A percentile compares a stretch with the other conserved stretches of the same genome.
Conservation (phyloP, 2,113 vertebrate genomes). For the Spea bombifrons region DNA sequence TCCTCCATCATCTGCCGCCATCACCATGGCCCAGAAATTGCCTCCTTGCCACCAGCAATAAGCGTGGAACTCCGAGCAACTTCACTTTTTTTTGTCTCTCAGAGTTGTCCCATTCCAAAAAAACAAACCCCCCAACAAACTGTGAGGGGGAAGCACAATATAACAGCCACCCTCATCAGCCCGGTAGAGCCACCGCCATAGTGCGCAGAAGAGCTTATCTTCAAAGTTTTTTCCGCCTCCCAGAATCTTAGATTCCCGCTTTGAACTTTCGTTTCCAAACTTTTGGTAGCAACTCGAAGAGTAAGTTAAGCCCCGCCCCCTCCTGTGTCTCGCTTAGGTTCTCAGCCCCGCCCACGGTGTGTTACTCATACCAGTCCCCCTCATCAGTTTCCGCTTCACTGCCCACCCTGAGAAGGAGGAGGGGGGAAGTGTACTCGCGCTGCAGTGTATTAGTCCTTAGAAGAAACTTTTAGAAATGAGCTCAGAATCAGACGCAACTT, state of each 20-base stretch:
- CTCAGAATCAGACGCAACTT: no score
- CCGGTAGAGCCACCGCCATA: background rate
- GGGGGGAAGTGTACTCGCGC: background rate
- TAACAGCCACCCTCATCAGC: slow-evolving; percentile 1
- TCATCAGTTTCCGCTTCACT: background rate
- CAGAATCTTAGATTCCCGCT: slow-evolving; percentile 17
- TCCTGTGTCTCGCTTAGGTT: background rate
- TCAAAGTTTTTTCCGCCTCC: background rate
- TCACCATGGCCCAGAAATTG: slow-evolving; percentile 46
- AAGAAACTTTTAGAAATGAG: no score
- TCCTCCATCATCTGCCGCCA: slow-evolving; percentile 67
- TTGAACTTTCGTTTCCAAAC: slow-evolving; percentile 36
- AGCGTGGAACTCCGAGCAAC: background rate
- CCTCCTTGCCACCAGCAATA: background rate
- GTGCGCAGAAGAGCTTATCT: background rate
- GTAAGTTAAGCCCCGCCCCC: background rate
- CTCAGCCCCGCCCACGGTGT: slow-evolving; percentile 5
- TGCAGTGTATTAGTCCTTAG: no score
- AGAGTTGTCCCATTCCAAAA: slow-evolving; percentile 2
- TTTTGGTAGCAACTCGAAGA: background rate
- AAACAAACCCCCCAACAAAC: background rate
- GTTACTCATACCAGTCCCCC: background rate
- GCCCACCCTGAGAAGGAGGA: slow-evolving; percentile 11
- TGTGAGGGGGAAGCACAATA: background rate
- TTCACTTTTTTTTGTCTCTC: background rate